Base-by-base conservation (phyloP, 2,888 invertebrate genomes). In the Sinentomon sp. region DNA sequence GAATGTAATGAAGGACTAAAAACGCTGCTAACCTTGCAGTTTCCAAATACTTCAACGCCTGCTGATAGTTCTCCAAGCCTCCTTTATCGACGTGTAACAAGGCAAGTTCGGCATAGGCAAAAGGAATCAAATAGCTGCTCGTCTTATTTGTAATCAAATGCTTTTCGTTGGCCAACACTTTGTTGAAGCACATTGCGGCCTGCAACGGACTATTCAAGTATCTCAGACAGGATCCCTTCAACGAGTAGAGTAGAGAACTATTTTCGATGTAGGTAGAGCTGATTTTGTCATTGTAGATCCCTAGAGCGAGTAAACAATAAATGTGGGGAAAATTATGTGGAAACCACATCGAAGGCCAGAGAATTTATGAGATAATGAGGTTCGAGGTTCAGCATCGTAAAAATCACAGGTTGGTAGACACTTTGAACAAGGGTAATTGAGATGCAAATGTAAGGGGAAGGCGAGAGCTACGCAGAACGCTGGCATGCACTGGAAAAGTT, bases 61-160 rank as follows among this genome's bases (percentile, higher is more conserved):
- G n/a, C n/a, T n/a, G n/a, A n/a, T n/a, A n/a, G n/a, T n/a, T 64
- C 18, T 66, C 62, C 26, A 53, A 55, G 28, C 72, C 63, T 6
- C 71, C 71, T 40, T 70, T 62, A 24, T 67, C 62, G 48, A 69
- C 63, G 48, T 75, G 66, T 35, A 85, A 59, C 47, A 78, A 60
- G 1, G 77, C 87, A 45, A 83, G 60, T 53, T 92, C 89, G 10
- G 77, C 72, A 30, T 70, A 61, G 4, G 83, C 66, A 52, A 76
- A 87, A 1, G 89, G 87, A 12, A 78, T 58, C 34, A 92, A 53
- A 55, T 75, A 85, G n/a, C n/a, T n/a, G n/a, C n/a, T n/a, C n/a
- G n/a, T n/a, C n/a, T n/a, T 13, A 9, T 19, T 6, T n/a, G 5
- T 73, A 36, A 71, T 69, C 36, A 89, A 63, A 30, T 66, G 61